Evolutionary conservation across 2,888 invertebrate species (phyloP).

Genomic region (Dynastes tityus): DNA sequence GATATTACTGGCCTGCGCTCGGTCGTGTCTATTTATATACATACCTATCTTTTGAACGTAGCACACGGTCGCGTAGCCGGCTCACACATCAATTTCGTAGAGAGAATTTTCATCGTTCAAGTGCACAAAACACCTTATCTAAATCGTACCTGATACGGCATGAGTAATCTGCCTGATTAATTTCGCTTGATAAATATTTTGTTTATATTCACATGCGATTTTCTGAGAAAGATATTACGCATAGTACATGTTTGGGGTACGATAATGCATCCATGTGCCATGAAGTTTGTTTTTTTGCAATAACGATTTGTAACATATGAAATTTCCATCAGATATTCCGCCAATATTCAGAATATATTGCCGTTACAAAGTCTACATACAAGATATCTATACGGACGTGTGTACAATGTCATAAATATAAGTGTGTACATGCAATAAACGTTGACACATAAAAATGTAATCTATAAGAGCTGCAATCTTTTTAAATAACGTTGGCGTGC

Average conservation of each 20-base stretch:
- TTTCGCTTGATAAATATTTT: slow-evolving; percentile 21
- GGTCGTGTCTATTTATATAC: slow-evolving; percentile 35
- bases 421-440: too few species aligned
- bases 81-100: neutral
- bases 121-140: slow-evolving; percentile 37
- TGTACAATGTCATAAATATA: too few species aligned
- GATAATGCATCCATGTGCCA: neutral
- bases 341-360: neutral
- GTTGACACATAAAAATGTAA: too few species aligned
- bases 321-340: slow-evolving; percentile 2
- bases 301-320: neutral
- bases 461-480: too few species aligned
- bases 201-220: slow-evolving; percentile 21
- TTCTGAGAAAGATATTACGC: slow-evolving; percentile 14
- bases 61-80: neutral
- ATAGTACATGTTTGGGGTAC: neutral
- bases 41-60: slow-evolving; percentile 28
- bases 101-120: slow-evolving; percentile 18
- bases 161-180: slow-evolving; percentile 30
- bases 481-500: too few species aligned
- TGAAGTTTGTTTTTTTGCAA: neutral
- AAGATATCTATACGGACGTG: too few species aligned
- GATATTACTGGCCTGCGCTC: slow-evolving; percentile 38
- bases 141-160: slow-evolving; percentile 29
- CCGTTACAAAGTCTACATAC: neutral